Evolutionary conservation across 1,140 invertebrate genomes (phyloP), one percentile per base, ranked within the genome.

Genomic region (Leptoteleia sp.): DNA sequence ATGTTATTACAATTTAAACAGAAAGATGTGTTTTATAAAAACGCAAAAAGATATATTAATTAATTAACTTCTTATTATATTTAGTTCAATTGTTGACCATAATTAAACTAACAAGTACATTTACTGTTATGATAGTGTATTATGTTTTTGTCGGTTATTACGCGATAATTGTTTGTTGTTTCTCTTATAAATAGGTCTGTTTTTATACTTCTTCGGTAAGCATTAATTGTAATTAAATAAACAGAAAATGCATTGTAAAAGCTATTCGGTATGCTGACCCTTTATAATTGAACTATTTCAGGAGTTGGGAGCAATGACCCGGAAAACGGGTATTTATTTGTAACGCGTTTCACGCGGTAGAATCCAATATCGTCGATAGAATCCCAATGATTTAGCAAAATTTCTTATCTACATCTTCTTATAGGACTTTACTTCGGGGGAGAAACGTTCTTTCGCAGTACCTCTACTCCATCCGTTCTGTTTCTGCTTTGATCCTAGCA

Each of bases 331-430:
- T 78, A 78, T 71, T 71, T 71, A 72, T 67, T 78, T 71, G 67
- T 72, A 67, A 64, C 54, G 75, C 67, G 68, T 62, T 68, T 64
- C 42, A 40, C 65, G 50, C 50, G 37, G 65, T 57, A 62, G 67
- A 78, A 78, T 78, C 67, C 76, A 79, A 79, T 79, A 79, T 73
- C 52, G 76, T 38, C 54, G 75, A 78, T 72, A 73, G 68, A 79
- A 72, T 73, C 68, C 68, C 61, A 79, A 79, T 73, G 76, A 73
- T 79, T 79, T 73, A 73, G 68, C 57, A 73, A 79, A 79, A 79
- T 72, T 72, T 72, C 68, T 79, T 79, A 73, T 79, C 68, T 78
- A 78, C 75, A 78, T 78, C 67, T 78, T 72, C 75, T 64, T 72
- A 71, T 54, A 71, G 54, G 61, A 71, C 61, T 71, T 71, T 54